Evolutionary conservation across 2,797 vertebrate species (phyloP), one percentile per base, ranked within the genome.

Genomic region (Tenualosa ilisha): DNA sequence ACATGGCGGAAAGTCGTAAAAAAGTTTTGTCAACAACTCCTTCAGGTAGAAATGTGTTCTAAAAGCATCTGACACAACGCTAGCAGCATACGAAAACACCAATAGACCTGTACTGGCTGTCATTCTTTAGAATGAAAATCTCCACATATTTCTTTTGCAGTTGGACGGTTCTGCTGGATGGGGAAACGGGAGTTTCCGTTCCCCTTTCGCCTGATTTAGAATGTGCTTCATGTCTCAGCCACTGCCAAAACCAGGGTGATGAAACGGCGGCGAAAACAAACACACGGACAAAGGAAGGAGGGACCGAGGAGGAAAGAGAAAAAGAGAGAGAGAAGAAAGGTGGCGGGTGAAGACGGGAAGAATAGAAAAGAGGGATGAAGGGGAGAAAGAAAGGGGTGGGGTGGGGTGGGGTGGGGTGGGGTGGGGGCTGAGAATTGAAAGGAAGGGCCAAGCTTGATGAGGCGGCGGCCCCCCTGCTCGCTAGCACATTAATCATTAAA

Each of bases 401-500:
- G 40, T 46, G 51, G 68, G 54, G 40, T 46, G 51, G 68, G 54
- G 40, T n/a, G n/a, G n/a, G n/a, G 79, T 26, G 11, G 11, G 43
- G 53, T 46, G 51, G 68, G 54, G 40, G 49, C 17, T 86, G 88
- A 72, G 85, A 88, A 31, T 89, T 88, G 90, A 91, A 88, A 89
- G 90, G 88, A 89, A 89, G 88, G 91, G 93, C 88, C 88, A 82
- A 31, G 88, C 86, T 89, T 88, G 91, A 91, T 92, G 91, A 92
- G 89, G 89, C 89, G 93, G 90, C 84, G 82, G 82, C 87, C 63
- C 83, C 90, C 68, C 89, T 91, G 85, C 91, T 91, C 91, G 87
- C 89, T 22, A 75, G 75, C 85, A 86, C 92, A 95, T 95, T 91
- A 94, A 95, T 95, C 94, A 96, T 94, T 93, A 89, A 91, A 87